These are phyloP conservation scores for Bufo bufo DNA, from an alignment of 2,113 vertebrate genomes.

Conservation along the genomic window DNA sequence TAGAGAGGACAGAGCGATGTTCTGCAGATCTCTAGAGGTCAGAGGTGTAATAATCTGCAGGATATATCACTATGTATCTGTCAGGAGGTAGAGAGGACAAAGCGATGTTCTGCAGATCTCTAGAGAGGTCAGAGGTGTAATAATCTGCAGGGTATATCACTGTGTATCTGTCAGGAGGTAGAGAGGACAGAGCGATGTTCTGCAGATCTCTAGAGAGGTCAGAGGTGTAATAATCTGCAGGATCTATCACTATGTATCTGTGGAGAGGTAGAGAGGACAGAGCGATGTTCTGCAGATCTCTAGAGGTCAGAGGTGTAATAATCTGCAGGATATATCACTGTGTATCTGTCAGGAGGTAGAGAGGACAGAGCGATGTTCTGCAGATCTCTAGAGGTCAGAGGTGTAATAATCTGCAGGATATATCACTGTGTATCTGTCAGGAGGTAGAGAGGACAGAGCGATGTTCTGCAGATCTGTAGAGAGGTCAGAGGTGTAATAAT, in stretches of 20 bases:
- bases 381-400: no score
- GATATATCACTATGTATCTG: background rate
- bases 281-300: background rate
- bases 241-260: background rate
- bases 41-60: background rate
- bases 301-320: background rate
- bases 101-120: background rate
- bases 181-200: background rate
- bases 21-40: background rate
- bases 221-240: no score
- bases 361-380: no score
- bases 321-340: background rate
- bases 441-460: no score
- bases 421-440: no score
- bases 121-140: background rate
- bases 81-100: background rate
- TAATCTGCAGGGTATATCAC: conserved; percentile 4
- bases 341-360: background rate
- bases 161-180: background rate
- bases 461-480: background rate
- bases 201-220: no score
- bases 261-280: background rate
- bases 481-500: background rate
- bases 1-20: background rate
- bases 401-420: no score